These are phyloP conservation scores for Acleris cristana DNA, from an alignment of 2,888 invertebrate species.

Conservation along the genomic window DNA sequence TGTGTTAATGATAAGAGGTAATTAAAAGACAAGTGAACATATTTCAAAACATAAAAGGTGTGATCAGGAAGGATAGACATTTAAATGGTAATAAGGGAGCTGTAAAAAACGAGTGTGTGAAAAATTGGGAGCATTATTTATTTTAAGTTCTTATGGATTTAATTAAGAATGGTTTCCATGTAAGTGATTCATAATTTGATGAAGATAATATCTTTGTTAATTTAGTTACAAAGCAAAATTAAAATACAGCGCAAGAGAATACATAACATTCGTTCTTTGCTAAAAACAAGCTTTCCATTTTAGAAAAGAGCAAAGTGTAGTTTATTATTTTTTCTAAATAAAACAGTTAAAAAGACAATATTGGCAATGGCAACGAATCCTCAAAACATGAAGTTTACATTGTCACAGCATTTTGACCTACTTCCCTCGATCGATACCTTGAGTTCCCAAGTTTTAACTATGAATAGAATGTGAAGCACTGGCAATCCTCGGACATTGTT, in stretches of 20 bases:
- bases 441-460: constrained; percentile 27
- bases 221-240: background rate
- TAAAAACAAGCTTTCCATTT: too few species aligned
- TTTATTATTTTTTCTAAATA: background rate
- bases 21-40: constrained; percentile 38
- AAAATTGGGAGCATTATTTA: constrained; percentile 28
- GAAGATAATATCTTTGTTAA: constrained; percentile 1
- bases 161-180: constrained; percentile 1
- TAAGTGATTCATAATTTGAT: constrained; percentile 10
- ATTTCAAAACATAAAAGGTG: constrained; percentile 34
- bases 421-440: constrained; percentile 13
- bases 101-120: constrained; percentile 27
- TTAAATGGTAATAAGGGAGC: constrained; percentile 29
- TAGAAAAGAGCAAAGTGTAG: too few species aligned
- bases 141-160: constrained; percentile 16
- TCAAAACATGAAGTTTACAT: background rate
- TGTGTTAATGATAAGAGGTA: constrained; percentile 42
- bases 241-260: too few species aligned
- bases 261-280: too few species aligned
- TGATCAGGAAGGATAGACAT: constrained; percentile 31
- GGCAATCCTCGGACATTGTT: constrained; percentile 16
- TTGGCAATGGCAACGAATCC: background rate
- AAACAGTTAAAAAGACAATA: background rate
- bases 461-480: constrained; percentile 23
- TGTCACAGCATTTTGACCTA: background rate